Conservation (phyloP, 2,888 invertebrate species). For the Zaprionus bogoriensis region DNA sequence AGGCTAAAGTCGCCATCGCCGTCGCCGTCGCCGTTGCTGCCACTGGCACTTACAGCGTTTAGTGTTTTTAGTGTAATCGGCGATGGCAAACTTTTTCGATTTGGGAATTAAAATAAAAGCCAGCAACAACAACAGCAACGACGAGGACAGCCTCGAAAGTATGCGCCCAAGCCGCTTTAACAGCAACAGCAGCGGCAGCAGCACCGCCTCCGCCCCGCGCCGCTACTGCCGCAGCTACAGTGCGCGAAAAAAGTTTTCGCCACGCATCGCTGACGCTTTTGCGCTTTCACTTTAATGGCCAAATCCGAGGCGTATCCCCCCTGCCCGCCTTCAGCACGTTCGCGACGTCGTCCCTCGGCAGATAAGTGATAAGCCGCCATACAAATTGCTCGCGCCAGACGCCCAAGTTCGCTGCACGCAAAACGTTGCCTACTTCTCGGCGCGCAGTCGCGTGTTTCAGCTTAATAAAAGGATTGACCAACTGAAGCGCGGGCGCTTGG, state of each 20-base stretch:
- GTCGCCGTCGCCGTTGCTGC: no score
- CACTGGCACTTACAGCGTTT: no score
- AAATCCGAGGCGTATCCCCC: conserved; percentile 52
- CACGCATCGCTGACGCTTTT: conserved; percentile 62
- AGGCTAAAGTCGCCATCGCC: no score
- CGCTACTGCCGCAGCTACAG: no score
- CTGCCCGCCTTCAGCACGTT: neutral
- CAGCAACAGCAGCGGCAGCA: no score
- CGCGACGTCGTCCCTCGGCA: conserved; percentile 16
- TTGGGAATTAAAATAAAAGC: conserved; percentile 75
- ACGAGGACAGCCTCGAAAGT: no score
- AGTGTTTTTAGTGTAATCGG: conserved; percentile 74
- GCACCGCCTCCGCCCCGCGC: no score
- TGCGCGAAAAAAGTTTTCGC: conserved; percentile 39
- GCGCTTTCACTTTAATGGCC: conserved; percentile 56
- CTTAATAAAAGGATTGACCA: conserved; percentile 47
- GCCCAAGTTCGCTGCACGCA: conserved; percentile 23
- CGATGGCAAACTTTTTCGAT: conserved; percentile 72
- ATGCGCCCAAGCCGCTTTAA: no score
- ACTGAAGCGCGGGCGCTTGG: conserved; percentile 4
- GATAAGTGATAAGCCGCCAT: conserved; percentile 73
- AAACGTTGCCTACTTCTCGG: conserved; percentile 34
- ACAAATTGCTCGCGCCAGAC: conserved; percentile 53
- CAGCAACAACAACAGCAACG: conserved; percentile 29
- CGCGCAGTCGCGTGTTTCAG: conserved; percentile 24